Evolutionary conservation across 1,140 invertebrate species (phyloP).

Genomic region (Calephelis virginiensis): DNA sequence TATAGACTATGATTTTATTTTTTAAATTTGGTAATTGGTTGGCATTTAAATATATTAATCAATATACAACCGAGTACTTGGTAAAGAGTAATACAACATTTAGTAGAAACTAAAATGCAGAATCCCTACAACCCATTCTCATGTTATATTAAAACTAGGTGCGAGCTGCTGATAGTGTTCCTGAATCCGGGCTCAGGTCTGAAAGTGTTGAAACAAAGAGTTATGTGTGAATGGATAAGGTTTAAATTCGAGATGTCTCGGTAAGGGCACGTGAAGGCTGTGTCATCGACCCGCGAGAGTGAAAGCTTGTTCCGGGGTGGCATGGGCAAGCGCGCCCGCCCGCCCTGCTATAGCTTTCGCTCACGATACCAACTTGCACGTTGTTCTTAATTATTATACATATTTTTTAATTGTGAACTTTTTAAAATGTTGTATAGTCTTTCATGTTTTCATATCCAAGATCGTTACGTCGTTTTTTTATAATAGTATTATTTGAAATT

Average conservation of each 20-base stretch:
- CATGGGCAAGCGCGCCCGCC: slow-evolving; percentile 48
- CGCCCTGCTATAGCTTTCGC: slow-evolving; percentile 70
- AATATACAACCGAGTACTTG: slow-evolving; percentile 39
- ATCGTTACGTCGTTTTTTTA: not conserved
- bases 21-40: too few species aligned
- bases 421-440: not conserved
- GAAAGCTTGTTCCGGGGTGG: slow-evolving; percentile 74
- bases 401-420: slow-evolving; percentile 18
- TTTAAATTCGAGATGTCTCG: slow-evolving; percentile 47
- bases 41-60: slow-evolving; percentile 25
- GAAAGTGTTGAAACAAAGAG: slow-evolving; percentile 23
- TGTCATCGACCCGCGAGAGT: slow-evolving; percentile 75
- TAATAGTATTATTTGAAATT: not conserved
- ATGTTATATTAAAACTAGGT: slow-evolving; percentile 22
- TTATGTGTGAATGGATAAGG: slow-evolving; percentile 19
- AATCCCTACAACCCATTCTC: slow-evolving; percentile 42
- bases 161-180: slow-evolving; percentile 8
- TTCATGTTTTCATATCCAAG: too few species aligned
- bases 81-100: slow-evolving; percentile 33
- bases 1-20: too few species aligned
- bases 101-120: slow-evolving; percentile 31
- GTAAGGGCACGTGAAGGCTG: slow-evolving; percentile 66
- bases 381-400: slow-evolving; percentile 50
- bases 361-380: slow-evolving; percentile 55
- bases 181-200: slow-evolving; percentile 4